A percentile compares a stretch with the other conserved stretches of the same genome.
Evolutionary conservation across 2,888 invertebrate genomes (phyloP).

Genomic region (Coleophora flavipennella): DNA sequence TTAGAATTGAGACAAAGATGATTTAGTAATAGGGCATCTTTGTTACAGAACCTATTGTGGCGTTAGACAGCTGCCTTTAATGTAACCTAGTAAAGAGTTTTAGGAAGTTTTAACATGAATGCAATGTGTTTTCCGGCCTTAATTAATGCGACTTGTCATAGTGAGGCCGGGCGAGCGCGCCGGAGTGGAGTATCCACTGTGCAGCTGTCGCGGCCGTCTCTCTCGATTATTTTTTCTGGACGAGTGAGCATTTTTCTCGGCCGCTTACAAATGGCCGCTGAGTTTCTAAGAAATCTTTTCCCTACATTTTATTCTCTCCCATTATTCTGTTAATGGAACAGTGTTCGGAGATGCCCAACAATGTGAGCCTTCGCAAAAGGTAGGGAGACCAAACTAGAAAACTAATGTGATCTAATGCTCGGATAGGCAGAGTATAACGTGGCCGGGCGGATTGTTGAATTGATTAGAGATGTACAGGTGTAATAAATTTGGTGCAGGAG

Average conservation of each 20-base stretch:
- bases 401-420: no score
- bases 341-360: constrained; percentile 50
- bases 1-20: no score
- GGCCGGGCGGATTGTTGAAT: no score
- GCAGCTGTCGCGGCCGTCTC: constrained; percentile 11
- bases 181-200: background rate
- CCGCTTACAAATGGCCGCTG: constrained; percentile 65
- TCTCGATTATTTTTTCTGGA: constrained; percentile 58
- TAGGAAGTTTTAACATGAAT: constrained; percentile 6
- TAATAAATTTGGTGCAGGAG: no score
- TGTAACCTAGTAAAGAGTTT: constrained; percentile 1
- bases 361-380: constrained; percentile 36
- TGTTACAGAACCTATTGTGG: no score
- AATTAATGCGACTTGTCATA: constrained; percentile 7
- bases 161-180: background rate
- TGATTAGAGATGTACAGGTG: no score
- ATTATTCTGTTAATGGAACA: constrained; percentile 63
- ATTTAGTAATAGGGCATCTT: no score
- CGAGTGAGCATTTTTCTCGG: constrained; percentile 60
- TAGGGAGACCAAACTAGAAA: no score
- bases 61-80: no score
- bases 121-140: constrained; percentile 7
- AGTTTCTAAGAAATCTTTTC: constrained; percentile 54
- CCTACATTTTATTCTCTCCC: constrained; percentile 55
- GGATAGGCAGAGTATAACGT: no score